Percentiles rank a stretch among this genome's conserved stretches.
These are phyloP conservation scores for Aurelia aurita DNA, from an alignment of 30 jellyfish, hydroid and myxozoan species.

Conservation along the genomic window DNA sequence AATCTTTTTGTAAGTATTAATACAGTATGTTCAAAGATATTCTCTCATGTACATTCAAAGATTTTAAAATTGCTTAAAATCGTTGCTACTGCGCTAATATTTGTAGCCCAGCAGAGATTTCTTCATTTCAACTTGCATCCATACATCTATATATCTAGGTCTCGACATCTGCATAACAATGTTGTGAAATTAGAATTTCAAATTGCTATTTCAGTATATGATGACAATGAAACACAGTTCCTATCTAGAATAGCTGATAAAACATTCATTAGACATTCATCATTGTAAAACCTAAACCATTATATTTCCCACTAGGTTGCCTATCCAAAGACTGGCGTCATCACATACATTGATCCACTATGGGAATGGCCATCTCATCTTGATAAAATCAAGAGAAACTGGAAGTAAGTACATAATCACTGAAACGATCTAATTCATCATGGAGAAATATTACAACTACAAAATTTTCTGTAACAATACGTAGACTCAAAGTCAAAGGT, in stretches of 20 bases:
- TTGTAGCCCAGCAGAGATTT: no score
- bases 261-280: not conserved
- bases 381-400: slow-evolving; percentile 7
- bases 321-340: slow-evolving; percentile 9
- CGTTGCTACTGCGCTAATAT: no score
- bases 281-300: not conserved
- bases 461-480: not conserved
- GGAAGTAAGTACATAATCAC: slow-evolving; percentile 6
- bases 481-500: no score
- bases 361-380: slow-evolving; percentile 10
- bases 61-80: no score
- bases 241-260: not conserved
- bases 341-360: not conserved
- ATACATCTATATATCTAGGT: no score
- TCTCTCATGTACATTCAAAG: not conserved
- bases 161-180: not conserved
- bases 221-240: not conserved
- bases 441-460: not conserved
- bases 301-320: not conserved
- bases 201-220: not conserved
- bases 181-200: not conserved
- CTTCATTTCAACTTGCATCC: no score
- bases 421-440: not conserved
- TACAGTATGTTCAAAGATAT: not conserved
- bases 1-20: slow-evolving; percentile 15